Conservation (phyloP, 2,888 invertebrate genomes). For the Drosophila dives region DNA sequence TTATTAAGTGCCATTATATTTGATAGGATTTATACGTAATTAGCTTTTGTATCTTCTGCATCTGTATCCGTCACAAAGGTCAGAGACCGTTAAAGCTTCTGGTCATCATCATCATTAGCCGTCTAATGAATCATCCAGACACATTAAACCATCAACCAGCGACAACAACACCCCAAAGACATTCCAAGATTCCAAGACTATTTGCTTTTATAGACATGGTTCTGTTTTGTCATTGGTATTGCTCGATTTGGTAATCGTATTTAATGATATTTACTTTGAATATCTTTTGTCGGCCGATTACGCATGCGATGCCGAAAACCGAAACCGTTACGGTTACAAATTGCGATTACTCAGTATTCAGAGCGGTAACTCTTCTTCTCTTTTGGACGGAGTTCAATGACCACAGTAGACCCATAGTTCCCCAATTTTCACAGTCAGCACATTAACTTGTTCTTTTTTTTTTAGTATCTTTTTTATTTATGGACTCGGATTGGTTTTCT, state of each 20-base stretch:
- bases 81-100: constrained; percentile 74
- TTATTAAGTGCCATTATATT: constrained; percentile 68
- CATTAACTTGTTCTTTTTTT: background rate
- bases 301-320: constrained; percentile 53
- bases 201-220: constrained; percentile 45
- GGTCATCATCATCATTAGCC: constrained; percentile 70
- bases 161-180: background rate
- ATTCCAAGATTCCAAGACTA: constrained; percentile 22
- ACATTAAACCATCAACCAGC: constrained; percentile 9
- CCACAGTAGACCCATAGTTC: constrained; percentile 21
- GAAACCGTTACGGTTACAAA: constrained; percentile 66
- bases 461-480: background rate
- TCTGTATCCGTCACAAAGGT: constrained; percentile 39
- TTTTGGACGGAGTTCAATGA: constrained; percentile 49
- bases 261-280: constrained; percentile 72
- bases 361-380: constrained; percentile 14
- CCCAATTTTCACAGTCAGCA: constrained; percentile 13
- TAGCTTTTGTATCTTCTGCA: constrained; percentile 48
- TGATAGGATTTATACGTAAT: constrained; percentile 63
- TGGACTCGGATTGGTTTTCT: background rate
- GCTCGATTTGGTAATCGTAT: constrained; percentile 74
- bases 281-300: constrained; percentile 47
- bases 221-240: constrained; percentile 51
- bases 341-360: constrained; percentile 58
- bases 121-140: constrained; percentile 42